Conservation (phyloP, 2,113 vertebrate genomes). For the Cyprinodon brontotheroides region DNA sequence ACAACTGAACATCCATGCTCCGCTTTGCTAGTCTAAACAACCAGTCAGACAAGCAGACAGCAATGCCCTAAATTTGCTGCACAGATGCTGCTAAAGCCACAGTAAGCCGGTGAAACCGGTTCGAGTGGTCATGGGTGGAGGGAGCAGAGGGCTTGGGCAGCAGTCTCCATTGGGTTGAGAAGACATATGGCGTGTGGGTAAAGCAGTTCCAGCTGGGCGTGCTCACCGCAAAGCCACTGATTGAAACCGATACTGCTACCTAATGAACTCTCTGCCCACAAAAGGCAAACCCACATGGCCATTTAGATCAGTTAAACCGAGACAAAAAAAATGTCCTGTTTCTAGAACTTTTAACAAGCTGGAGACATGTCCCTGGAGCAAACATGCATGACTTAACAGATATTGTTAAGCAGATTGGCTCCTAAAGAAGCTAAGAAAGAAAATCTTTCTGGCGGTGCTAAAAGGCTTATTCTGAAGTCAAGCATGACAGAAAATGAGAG, state of each 20-base stretch:
- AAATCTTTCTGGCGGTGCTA: slow-evolving; percentile 15
- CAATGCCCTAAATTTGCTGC: slow-evolving; percentile 67
- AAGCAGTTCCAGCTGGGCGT: slow-evolving; percentile 52
- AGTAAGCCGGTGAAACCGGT: slow-evolving; percentile 64
- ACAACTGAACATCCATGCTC: slow-evolving; percentile 37
- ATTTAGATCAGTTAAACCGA: not conserved
- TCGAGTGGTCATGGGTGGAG: slow-evolving; percentile 44
- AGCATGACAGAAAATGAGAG: slow-evolving; percentile 35
- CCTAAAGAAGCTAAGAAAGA: slow-evolving; percentile 46
- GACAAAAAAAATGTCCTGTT: not conserved
- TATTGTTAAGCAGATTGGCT: slow-evolving; percentile 54
- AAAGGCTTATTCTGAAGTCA: slow-evolving; percentile 30
- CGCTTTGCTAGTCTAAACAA: slow-evolving; percentile 47
- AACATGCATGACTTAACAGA: slow-evolving; percentile 45
- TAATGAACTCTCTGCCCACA: slow-evolving; percentile 14
- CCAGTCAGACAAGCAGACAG: slow-evolving; percentile 43
- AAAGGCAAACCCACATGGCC: slow-evolving; percentile 22
- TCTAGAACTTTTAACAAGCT: slow-evolving; percentile 18
- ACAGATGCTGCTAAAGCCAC: slow-evolving; percentile 74
- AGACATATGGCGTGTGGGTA: slow-evolving; percentile 60
- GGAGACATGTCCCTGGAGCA: slow-evolving; percentile 1
- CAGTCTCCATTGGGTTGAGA: slow-evolving; percentile 19
- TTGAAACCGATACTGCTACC: slow-evolving; percentile 53
- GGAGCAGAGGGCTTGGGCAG: slow-evolving; percentile 25
- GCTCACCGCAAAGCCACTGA: slow-evolving; percentile 43